Percentiles rank a stretch among this genome's conserved stretches.
Conservation (phyloP, 2,888 invertebrate genomes). For the Cynaeus angustus region DNA sequence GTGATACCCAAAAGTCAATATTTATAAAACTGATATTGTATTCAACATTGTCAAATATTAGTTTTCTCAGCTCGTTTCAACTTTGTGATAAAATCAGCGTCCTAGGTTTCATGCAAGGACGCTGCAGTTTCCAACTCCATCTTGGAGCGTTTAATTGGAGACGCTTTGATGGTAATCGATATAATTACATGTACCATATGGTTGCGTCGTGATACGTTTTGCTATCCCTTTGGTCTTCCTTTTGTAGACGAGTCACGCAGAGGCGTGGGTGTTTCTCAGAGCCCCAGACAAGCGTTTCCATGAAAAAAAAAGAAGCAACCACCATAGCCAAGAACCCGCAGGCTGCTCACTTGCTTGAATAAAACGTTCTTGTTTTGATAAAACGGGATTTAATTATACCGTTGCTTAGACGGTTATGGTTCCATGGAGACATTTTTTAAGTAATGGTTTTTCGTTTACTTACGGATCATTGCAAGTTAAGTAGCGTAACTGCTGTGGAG, state of each 20-base stretch:
- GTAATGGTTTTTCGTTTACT: slow-evolving; percentile 16
- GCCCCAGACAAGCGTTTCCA: slow-evolving; percentile 31
- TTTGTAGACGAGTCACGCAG: slow-evolving; percentile 48
- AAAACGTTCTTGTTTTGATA: slow-evolving; percentile 32
- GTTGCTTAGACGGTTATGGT: slow-evolving; percentile 36
- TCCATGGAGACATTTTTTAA: slow-evolving; percentile 25
- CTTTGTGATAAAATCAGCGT: too few species aligned
- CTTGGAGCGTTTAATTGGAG: slow-evolving; percentile 34
- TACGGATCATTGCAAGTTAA: slow-evolving; percentile 35
- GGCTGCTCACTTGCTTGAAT: slow-evolving; percentile 31
- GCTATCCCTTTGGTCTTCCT: slow-evolving; percentile 17
- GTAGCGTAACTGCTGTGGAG: slow-evolving; percentile 31
- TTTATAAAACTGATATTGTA: slow-evolving; percentile 22
- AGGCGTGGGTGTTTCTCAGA: slow-evolving; percentile 38
- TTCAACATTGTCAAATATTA: slow-evolving; percentile 32
- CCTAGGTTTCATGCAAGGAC: slow-evolving; percentile 6
- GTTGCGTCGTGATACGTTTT: slow-evolving; percentile 29
- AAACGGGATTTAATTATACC: slow-evolving; percentile 39
- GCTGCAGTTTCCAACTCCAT: background rate
- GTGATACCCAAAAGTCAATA: slow-evolving; percentile 23
- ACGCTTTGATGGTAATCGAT: slow-evolving; percentile 18
- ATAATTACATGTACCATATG: slow-evolving; percentile 44
- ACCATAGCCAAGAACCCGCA: slow-evolving; percentile 22
- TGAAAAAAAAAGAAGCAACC: slow-evolving; percentile 30
- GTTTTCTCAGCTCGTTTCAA: slow-evolving; percentile 3